Evolutionary conservation across 2,888 invertebrate genomes (phyloP).

Genomic region (Lampropteryx suffumata): DNA sequence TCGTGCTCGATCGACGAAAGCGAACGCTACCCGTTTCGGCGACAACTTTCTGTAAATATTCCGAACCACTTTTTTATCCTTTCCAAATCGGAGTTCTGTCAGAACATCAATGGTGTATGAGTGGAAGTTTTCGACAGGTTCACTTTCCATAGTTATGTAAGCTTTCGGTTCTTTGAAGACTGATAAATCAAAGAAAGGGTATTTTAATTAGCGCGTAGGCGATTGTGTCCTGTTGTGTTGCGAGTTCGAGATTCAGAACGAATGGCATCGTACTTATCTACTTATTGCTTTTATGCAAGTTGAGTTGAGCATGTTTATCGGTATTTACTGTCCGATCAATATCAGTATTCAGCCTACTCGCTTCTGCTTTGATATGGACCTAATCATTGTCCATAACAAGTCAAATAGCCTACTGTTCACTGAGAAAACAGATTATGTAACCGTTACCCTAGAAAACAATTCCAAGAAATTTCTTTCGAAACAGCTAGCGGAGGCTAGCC

Average conservation of each 20-base stretch:
- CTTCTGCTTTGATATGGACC: constrained; percentile 21
- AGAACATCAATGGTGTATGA: constrained; percentile 68
- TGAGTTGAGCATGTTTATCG: constrained; percentile 33
- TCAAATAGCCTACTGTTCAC: constrained; percentile 7
- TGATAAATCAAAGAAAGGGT: constrained; percentile 61
- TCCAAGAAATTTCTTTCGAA: background rate
- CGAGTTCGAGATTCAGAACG: constrained; percentile 23
- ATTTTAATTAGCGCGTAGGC: constrained; percentile 65
- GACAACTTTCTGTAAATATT: constrained; percentile 73
- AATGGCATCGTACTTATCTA: constrained; percentile 25
- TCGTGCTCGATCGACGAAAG: constrained; percentile 73
- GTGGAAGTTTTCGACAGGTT: constrained; percentile 57
- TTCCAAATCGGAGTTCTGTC: constrained; percentile 70
- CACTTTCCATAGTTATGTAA: constrained; percentile 74
- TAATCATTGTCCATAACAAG: constrained; percentile 16
- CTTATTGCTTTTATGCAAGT: constrained; percentile 27
- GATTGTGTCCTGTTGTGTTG: constrained; percentile 42
- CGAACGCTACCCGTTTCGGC: constrained; percentile 70
- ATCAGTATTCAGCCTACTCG: constrained; percentile 31
- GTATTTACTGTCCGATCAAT: constrained; percentile 27
- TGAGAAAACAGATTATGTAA: constrained; percentile 11
- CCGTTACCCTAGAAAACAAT: constrained; percentile 2
- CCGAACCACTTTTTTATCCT: constrained; percentile 73
- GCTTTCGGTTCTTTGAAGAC: constrained; percentile 45
- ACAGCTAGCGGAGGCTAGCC: background rate